These are phyloP conservation scores for Girardinichthys multiradiatus DNA, from an alignment of 2,113 vertebrate species.

Conservation along the genomic window DNA sequence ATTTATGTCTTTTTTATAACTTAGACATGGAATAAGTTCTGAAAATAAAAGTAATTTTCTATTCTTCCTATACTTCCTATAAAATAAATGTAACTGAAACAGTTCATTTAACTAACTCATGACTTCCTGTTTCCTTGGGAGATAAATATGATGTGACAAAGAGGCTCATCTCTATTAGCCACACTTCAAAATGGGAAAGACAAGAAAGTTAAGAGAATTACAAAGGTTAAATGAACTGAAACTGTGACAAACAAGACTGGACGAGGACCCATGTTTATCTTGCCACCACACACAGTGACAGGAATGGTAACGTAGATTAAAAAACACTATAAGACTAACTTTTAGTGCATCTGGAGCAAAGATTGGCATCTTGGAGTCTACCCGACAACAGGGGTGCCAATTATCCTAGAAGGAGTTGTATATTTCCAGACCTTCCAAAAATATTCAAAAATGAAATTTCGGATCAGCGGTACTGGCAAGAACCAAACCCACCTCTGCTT, in stretches of 20 bases:
- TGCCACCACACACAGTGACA: not conserved
- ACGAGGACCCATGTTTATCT: no score
- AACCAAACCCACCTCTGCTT: conserved; percentile 73
- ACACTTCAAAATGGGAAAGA: no score
- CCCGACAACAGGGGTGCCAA: not conserved
- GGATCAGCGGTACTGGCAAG: conserved; percentile 3
- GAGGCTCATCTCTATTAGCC: no score
- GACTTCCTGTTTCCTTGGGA: no score
- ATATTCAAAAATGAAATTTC: not conserved
- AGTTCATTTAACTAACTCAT: not conserved
- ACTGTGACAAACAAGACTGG: no score
- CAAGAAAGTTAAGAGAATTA: no score
- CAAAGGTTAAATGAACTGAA: no score
- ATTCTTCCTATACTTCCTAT: not conserved
- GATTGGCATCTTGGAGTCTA: not conserved
- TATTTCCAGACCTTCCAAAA: not conserved
- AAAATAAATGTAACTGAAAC: not conserved
- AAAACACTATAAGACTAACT: not conserved
- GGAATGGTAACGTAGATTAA: not conserved
- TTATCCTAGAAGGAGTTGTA: not conserved
- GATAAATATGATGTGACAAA: no score
- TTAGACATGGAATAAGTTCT: not conserved
- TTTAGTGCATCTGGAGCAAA: not conserved
- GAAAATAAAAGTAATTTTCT: not conserved
- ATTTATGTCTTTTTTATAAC: not conserved